These are phyloP conservation scores for Eumeta japonica DNA, from an alignment of 1,140 invertebrate genomes.

Conservation along the genomic window DNA sequence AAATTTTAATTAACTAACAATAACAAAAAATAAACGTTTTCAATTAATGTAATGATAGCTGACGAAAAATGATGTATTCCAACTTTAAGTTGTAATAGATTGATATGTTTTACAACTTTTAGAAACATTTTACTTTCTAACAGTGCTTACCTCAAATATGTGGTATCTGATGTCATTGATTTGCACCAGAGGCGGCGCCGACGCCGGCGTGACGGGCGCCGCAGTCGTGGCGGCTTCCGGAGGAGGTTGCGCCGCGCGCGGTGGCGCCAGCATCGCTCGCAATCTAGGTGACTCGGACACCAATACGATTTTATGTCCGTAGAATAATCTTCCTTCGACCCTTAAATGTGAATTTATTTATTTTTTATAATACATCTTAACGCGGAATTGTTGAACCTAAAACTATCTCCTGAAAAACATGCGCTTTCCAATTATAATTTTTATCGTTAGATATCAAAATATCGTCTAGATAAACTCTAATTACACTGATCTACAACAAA, in stretches of 20 bases:
- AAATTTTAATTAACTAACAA: no score
- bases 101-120: no score
- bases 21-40: no score
- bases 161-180: conserved; percentile 91
- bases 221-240: conserved; percentile 29
- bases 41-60: no score
- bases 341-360: conserved; percentile 34
- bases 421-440: no score
- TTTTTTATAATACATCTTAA: neutral
- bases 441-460: no score
- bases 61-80: no score
- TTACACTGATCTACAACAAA: no score
- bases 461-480: no score
- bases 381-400: neutral
- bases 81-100: no score
- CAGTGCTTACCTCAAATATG: conserved; percentile 75
- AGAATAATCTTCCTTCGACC: conserved; percentile 88
- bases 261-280: conserved; percentile 75
- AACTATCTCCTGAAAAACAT: conserved; percentile 1
- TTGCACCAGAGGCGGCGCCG: conserved; percentile 74
- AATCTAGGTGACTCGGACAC: conserved; percentile 86
- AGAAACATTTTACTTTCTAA: no score
- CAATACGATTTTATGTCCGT: conserved; percentile 90
- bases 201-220: conserved; percentile 26
- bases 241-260: conserved; percentile 16